Conservation (phyloP, 30 jellyfish, hydroid and myxozoan species). For the Cassiopea xamachana region DNA sequence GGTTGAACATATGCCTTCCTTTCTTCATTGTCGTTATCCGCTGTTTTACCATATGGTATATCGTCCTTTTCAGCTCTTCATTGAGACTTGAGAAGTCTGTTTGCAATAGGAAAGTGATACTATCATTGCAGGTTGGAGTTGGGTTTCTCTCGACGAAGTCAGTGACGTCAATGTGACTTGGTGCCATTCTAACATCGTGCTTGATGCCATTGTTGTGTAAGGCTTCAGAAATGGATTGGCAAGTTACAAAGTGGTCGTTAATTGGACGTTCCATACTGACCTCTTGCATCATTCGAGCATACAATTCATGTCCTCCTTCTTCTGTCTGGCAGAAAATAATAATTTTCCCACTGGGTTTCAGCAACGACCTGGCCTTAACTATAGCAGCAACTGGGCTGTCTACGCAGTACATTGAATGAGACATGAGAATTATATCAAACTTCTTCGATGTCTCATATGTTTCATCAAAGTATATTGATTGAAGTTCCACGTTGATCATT, state of each 20-base stretch:
- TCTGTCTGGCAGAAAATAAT: slow-evolving; percentile 4
- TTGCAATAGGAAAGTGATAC: slow-evolving; percentile 14
- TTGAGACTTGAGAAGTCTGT: background rate
- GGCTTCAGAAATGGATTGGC: slow-evolving; percentile 27
- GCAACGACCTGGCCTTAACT: slow-evolving; percentile 21
- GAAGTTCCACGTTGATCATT: background rate
- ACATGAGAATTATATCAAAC: slow-evolving; percentile 58
- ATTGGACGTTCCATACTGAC: slow-evolving; percentile 11
- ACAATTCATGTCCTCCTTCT: slow-evolving; percentile 24
- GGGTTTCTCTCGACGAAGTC: slow-evolving; percentile 24
- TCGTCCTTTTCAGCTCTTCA: background rate
- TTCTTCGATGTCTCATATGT: slow-evolving; percentile 16
- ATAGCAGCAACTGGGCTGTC: background rate
- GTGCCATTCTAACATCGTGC: background rate
- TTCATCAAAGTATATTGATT: slow-evolving; percentile 23
- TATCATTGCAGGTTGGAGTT: slow-evolving; percentile 1
- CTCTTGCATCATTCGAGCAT: background rate
- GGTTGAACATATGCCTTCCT: slow-evolving; percentile 41
- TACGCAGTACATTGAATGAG: slow-evolving; percentile 59
- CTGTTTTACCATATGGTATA: slow-evolving; percentile 41
- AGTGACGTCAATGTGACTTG: slow-evolving; percentile 42
- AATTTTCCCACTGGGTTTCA: slow-evolving; percentile 11
- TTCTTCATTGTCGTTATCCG: background rate
- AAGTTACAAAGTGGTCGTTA: slow-evolving; percentile 24
- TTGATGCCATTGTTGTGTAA: slow-evolving; percentile 20